Conservation (phyloP, 1,140 invertebrate species). For the Teleopsis dalmanni region DNA sequence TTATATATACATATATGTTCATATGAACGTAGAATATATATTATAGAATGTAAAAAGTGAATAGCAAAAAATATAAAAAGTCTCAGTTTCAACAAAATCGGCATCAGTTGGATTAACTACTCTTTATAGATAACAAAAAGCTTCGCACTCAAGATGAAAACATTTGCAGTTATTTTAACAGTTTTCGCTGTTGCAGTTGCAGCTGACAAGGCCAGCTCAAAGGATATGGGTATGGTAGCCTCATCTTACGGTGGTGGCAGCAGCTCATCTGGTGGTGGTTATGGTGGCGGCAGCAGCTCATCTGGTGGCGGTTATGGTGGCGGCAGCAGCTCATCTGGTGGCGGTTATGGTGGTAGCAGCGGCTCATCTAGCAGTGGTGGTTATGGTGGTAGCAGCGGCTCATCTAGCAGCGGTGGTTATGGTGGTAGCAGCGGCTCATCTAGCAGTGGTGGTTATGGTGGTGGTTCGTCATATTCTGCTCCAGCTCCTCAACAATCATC, state of each 20-base stretch:
- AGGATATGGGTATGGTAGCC: slow-evolving; percentile 1
- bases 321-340: not conserved
- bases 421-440: not conserved
- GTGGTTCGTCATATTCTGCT: not conserved
- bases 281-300: not conserved
- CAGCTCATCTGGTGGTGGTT: not conserved
- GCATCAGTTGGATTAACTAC: slow-evolving; percentile 2
- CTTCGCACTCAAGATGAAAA: not conserved
- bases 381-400: not conserved
- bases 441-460: not conserved
- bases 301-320: not conserved
- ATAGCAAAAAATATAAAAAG: not conserved
- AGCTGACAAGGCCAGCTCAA: not conserved
- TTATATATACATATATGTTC: not conserved
- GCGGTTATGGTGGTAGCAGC: not conserved
- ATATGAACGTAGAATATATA: not conserved
- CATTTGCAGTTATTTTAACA: not conserved
- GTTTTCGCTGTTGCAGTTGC: not conserved
- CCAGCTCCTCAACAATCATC: not conserved
- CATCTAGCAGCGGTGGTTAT: not conserved
- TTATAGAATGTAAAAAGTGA: not conserved
- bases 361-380: not conserved
- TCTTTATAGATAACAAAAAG: not conserved
- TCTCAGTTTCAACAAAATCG: not conserved
- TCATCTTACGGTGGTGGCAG: slow-evolving; percentile 3